phyloP scores from a whole-genome alignment of 2,113 vertebrate species.

The Setophaga coronata region DNA sequence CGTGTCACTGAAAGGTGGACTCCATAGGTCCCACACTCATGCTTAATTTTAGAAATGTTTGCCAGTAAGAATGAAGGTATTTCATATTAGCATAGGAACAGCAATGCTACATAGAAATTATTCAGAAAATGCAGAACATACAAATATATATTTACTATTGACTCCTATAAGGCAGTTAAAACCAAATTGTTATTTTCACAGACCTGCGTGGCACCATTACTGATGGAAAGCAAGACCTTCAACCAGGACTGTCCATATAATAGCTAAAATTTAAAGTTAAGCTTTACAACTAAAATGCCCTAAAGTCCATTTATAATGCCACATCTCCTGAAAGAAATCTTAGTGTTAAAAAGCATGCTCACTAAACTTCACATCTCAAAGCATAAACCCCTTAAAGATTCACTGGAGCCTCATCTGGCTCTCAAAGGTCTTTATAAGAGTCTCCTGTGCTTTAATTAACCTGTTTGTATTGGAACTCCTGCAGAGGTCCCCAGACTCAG shows the following conservation, averaged over 20 bases:
- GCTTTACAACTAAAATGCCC: not conserved
- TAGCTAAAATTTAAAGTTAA: not conserved
- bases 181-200: not conserved
- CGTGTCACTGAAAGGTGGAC: accelerated
- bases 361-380: not conserved
- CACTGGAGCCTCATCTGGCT: not conserved
- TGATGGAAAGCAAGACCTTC: not conserved
- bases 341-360: not conserved
- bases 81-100: not conserved
- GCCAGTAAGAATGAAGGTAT: not conserved
- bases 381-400: not conserved
- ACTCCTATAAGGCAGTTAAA: not conserved
- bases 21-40: not conserved
- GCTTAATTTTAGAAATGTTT: not conserved
- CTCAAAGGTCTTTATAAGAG: not conserved
- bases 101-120: not conserved
- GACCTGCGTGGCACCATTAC: not conserved
- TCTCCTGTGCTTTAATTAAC: not conserved
- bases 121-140: not conserved
- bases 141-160: not conserved
- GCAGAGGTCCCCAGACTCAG: not conserved
- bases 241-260: not conserved
- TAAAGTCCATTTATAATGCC: not conserved
- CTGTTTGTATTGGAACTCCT: not conserved
- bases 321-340: not conserved